These are phyloP conservation scores for Euplagia quadripunctaria DNA, from an alignment of 2,888 invertebrate genomes.

Conservation along the genomic window DNA sequence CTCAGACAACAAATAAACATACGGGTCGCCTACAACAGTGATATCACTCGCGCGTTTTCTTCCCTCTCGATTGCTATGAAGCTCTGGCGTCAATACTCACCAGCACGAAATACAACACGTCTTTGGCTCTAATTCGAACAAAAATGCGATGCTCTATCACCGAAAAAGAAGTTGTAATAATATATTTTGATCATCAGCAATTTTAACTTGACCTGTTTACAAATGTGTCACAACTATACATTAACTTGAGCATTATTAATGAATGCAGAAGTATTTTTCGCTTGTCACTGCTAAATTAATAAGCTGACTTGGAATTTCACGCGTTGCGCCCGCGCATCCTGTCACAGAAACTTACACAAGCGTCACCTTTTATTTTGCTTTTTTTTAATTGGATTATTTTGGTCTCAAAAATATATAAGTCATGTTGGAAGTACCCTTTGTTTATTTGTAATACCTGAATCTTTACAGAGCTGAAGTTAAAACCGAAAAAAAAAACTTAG, in stretches of 20 bases:
- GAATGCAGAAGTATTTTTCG: slow-evolving; percentile 40
- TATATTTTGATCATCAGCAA: background rate
- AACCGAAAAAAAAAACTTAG: background rate
- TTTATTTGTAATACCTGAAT: background rate
- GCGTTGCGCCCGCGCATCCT: slow-evolving; percentile 57
- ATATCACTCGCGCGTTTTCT: too few species aligned
- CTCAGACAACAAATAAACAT: too few species aligned
- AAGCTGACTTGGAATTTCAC: slow-evolving; percentile 60
- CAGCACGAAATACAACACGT: too few species aligned
- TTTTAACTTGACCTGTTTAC: slow-evolving; percentile 11
- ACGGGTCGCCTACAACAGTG: too few species aligned
- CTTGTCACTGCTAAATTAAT: slow-evolving; percentile 61
- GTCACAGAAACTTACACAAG: slow-evolving; percentile 52
- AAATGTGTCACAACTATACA: slow-evolving; percentile 27
- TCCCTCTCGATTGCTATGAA: too few species aligned
- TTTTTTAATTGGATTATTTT: slow-evolving; percentile 30
- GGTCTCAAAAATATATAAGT: slow-evolving; percentile 13
- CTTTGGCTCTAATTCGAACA: too few species aligned
- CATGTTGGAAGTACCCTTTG: background rate
- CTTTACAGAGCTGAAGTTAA: background rate
- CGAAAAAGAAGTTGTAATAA: background rate
- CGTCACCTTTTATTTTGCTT: slow-evolving; percentile 38
- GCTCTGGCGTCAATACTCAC: too few species aligned
- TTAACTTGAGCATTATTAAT: slow-evolving; percentile 38
- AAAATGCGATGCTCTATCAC: background rate